A percentile compares a stretch with the other conserved stretches of the same genome.
Conservation (phyloP, 2,113 vertebrate species). For the Aphyosemion australe region DNA sequence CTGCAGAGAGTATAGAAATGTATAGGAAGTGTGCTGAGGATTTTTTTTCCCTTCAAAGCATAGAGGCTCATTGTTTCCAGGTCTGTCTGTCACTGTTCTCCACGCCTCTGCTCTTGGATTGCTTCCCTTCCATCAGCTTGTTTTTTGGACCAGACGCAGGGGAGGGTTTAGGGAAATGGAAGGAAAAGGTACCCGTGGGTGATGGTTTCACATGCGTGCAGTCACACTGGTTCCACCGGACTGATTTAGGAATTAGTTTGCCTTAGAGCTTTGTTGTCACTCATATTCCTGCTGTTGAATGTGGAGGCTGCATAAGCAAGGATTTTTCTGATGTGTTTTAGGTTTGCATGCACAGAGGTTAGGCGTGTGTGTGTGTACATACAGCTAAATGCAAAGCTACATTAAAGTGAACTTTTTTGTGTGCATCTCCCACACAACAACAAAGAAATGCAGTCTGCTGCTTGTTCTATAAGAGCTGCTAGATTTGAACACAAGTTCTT, state of each 20-base stretch:
- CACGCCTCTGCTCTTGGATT: slow-evolving; percentile 49
- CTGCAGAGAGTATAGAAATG: slow-evolving; percentile 34
- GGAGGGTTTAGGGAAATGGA: slow-evolving; percentile 53
- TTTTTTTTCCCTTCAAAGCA: slow-evolving; percentile 19
- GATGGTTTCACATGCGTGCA: slow-evolving; percentile 55
- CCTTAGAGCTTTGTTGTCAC: slow-evolving; percentile 59
- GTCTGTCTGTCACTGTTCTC: slow-evolving; percentile 49
- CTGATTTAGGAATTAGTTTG: slow-evolving; percentile 45
- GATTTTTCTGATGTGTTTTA: slow-evolving; percentile 8
- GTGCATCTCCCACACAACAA: slow-evolving; percentile 56
- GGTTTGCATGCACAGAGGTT: slow-evolving; percentile 22
- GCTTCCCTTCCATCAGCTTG: slow-evolving; percentile 30
- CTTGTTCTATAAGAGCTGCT: slow-evolving; percentile 43
- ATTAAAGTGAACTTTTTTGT: slow-evolving; percentile 57
- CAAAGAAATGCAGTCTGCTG: slow-evolving; percentile 12
- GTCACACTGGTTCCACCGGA: slow-evolving; percentile 40
- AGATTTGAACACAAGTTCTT: slow-evolving; percentile 24
- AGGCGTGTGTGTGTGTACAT: slow-evolving; percentile 26
- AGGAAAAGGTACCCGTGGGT: slow-evolving; percentile 57
- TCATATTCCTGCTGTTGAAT: slow-evolving; percentile 65
- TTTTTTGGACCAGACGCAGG: slow-evolving; percentile 16
- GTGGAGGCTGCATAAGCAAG: slow-evolving; percentile 41
- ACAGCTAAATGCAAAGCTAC: slow-evolving; percentile 64
- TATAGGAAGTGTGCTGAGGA: slow-evolving; percentile 27
- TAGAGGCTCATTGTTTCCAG: slow-evolving; percentile 43